Percentiles rank a stretch among this genome's conserved stretches.
These are phyloP conservation scores for Hanleya hanleyi DNA, from an alignment of 2,888 invertebrate genomes.

Conservation along the genomic window DNA sequence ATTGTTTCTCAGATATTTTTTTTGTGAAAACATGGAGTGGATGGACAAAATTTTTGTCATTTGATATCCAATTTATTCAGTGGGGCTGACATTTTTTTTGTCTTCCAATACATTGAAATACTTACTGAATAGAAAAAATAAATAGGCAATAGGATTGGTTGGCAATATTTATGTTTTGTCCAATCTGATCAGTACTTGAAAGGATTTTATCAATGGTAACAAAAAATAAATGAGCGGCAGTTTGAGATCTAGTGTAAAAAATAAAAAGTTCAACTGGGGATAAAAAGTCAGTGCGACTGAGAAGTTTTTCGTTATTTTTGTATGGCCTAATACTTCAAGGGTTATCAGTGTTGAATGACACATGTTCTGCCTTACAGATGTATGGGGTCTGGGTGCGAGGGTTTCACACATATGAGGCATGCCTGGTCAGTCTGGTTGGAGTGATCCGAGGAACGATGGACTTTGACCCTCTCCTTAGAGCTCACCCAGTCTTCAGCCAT, in stretches of 20 bases:
- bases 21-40: too few species aligned
- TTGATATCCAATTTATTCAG: too few species aligned
- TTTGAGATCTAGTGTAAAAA: too few species aligned
- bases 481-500: conserved; percentile 57
- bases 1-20: background rate
- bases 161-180: too few species aligned
- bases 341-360: background rate
- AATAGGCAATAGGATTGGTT: too few species aligned
- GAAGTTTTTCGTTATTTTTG: background rate
- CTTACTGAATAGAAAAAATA: too few species aligned
- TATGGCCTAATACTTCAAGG: too few species aligned
- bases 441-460: conserved; percentile 64
- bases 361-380: conserved; percentile 45
- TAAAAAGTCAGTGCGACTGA: background rate
- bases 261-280: background rate
- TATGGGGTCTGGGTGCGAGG: conserved; percentile 55
- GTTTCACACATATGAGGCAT: conserved; percentile 66
- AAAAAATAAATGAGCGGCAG: too few species aligned
- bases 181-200: too few species aligned
- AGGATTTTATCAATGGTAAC: background rate
- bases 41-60: too few species aligned
- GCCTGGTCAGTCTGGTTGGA: conserved; percentile 68
- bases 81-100: too few species aligned
- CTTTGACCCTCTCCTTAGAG: conserved; percentile 59
- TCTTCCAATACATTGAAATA: too few species aligned